Conservation (phyloP, 2,888 invertebrate genomes). For the Phaedon cochleariae region DNA sequence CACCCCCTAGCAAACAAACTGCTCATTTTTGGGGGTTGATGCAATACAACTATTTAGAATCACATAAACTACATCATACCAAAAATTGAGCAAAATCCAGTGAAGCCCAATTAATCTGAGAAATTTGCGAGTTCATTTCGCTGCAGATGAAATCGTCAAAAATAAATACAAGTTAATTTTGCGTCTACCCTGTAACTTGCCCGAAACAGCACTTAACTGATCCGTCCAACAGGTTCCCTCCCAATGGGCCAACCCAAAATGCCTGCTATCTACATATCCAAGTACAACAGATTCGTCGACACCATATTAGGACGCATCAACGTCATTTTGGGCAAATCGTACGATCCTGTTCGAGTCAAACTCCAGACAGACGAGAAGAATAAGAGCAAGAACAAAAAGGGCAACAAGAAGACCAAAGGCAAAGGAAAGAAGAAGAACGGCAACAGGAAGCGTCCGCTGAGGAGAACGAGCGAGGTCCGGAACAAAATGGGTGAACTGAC, state of each 20-base stretch:
- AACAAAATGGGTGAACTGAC: constrained; percentile 59
- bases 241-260: constrained; percentile 61
- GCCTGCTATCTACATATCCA: constrained; percentile 78
- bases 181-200: too few relatives aligned
- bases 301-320: constrained; percentile 84
- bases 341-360: constrained; percentile 86
- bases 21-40: too few relatives aligned
- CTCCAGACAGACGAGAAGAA: constrained; percentile 67
- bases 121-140: too few relatives aligned
- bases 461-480: constrained; percentile 24
- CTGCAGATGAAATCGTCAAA: too few relatives aligned
- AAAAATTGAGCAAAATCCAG: too few relatives aligned
- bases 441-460: constrained; percentile 6
- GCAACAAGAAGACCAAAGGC: constrained; percentile 48
- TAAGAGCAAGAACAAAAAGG: constrained; percentile 58
- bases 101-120: too few relatives aligned
- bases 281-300: constrained; percentile 88
- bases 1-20: too few relatives aligned
- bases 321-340: constrained; percentile 78
- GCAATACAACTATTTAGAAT: too few relatives aligned
- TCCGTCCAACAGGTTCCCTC: constrained; percentile 46
- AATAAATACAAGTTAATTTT: too few relatives aligned
- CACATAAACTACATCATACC: too few relatives aligned
- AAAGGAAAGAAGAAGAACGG: constrained; percentile 32
- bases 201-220: too few relatives aligned